These are phyloP conservation scores for Nasua narica DNA, from an alignment of 2,797 vertebrate genomes.

Conservation along the genomic window DNA sequence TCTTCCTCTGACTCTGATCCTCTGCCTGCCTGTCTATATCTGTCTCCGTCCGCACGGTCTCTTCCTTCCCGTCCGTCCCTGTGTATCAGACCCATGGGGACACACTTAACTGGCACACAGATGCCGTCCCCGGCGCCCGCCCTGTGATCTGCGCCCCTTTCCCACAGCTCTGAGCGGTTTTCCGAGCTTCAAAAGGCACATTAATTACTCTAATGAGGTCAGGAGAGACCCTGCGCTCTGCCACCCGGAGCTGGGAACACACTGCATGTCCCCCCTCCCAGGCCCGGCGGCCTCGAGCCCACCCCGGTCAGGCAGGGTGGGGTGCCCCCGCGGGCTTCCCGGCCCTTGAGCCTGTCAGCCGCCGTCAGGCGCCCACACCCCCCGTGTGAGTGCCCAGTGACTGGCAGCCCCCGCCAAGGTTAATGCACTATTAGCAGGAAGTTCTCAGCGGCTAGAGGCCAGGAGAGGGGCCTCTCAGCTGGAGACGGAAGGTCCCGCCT, in stretches of 20 bases:
- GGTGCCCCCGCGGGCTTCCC: background rate
- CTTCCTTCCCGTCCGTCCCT: background rate
- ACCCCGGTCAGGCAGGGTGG: fast-evolving
- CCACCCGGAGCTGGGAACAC: slow-evolving; percentile 61
- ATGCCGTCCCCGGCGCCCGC: background rate
- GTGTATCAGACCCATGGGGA: background rate
- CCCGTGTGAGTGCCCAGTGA: slow-evolving; percentile 77
- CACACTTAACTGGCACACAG: fast-evolving
- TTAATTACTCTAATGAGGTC: slow-evolving; percentile 86
- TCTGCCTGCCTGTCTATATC: no score
- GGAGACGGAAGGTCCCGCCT: slow-evolving; percentile 78
- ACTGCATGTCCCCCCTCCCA: background rate
- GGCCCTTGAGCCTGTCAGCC: slow-evolving; percentile 70
- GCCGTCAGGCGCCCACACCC: slow-evolving; percentile 63
- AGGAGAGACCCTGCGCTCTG: slow-evolving; percentile 79
- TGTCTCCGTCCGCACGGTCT: background rate
- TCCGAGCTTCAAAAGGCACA: slow-evolving; percentile 82
- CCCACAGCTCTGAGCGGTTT: slow-evolving; percentile 75
- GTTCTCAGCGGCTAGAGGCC: slow-evolving; percentile 79
- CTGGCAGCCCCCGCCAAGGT: slow-evolving; percentile 82
- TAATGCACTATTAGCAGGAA: slow-evolving; percentile 81
- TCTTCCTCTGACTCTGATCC: fast-evolving
- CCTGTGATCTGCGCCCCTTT: slow-evolving; percentile 63
- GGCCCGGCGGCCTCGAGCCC: background rate
- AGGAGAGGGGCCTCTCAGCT: slow-evolving; percentile 80